Evolutionary conservation across 2,888 invertebrate species (phyloP), one percentile per base, ranked within the genome.

Genomic region (Mellilla xanthometata): DNA sequence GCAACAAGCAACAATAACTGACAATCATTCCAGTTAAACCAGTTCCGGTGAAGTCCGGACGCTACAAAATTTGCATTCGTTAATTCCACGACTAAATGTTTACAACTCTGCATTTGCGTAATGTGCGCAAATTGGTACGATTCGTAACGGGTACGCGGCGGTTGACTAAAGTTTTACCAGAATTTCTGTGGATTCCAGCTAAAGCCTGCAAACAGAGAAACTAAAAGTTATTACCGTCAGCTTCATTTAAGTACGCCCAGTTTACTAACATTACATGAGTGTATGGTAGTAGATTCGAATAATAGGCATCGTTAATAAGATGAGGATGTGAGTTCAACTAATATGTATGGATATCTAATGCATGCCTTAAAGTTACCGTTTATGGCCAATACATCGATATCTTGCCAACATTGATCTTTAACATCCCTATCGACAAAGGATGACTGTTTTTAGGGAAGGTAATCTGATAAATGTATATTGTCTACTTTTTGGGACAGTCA

Each of bases 31-130:
- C 42, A 43, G 51, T 62, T 58, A 63, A 62, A 62, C 62, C 52
- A 45, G 51, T 53, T 41, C 43, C 49, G 34, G 52, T 9, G 12
- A 27, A 33, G 15, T 34, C 19, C 56, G 51, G 52, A 54, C 54
- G 39, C 47, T 52, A 45, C 44, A 46, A 61, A 41, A 68, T 73
- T 72, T 68, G 63, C 72, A 76, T 74, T 69, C 57, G 65, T 64
- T 66, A 67, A 62, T 58, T 61, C 55, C 49, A 47, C 55, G 42
- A 44, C 56, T 57, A 59, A 63, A 53, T 59, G 58, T 58, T 61
- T 63, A 58, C 46, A 49, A 50, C 50, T 44, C 41, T 31, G 47
- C 54, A 54, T 54, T 58, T 51, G 46, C 52, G 52, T 58, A 56
- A 54, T 58, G 50, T 55, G 48, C 45, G 33, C 48, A 54, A 50